Evolutionary conservation across 2,888 invertebrate genomes (phyloP), one percentile per base, ranked within the genome.

Genomic region (Hydraecia micacea): DNA sequence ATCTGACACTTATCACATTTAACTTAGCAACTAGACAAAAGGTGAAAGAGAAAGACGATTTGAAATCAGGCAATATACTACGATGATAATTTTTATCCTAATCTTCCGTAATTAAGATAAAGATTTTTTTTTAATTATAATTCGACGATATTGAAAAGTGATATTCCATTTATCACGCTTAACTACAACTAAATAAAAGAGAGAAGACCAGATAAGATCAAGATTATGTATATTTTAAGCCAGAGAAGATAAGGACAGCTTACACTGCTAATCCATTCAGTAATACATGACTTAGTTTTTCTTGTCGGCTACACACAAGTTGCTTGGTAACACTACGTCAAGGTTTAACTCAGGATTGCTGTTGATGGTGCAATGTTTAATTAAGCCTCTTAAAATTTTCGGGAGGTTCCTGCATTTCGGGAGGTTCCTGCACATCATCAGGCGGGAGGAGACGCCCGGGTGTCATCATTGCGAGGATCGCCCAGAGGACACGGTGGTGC

Each of bases 291-390:
- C 15, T 69, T 55, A n/a, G 21, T 15, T 62, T 63, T 63, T 55
- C 36, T 78, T 46, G 71, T 36, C 18, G 36, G 63, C 18, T 52
- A 32, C n/a, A 42, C 18, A 68, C 32, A 62, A 52, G 18, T 76
- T 68, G 49, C 39, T 28, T 46, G 75, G 6, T 25, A 75, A 66
- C 25, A 77, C 62, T 52, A 62, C 11, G 32, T 25, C 42, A 42
- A 58, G 28, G 28, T 65, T 65, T 46, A 21, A 55, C 28, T 46
- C 18, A 65, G 63, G 18, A 39, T 71, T 9, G 42, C 36, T 46
- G 25, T 63, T 42, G 28, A 58, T 71, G 46, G 55, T 55, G 55
- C 55, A 77, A 71, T 71, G 15, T 62, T 66, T 28, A 6, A 72
- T 62, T 1, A 62, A 62, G 6, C 11, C 28, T n/a, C n/a, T 46